Percentiles rank a stretch among this genome's conserved stretches.
phyloP scores from a whole-genome alignment of 2,888 invertebrate genomes.

The Drosophila fungiperda region DNA sequence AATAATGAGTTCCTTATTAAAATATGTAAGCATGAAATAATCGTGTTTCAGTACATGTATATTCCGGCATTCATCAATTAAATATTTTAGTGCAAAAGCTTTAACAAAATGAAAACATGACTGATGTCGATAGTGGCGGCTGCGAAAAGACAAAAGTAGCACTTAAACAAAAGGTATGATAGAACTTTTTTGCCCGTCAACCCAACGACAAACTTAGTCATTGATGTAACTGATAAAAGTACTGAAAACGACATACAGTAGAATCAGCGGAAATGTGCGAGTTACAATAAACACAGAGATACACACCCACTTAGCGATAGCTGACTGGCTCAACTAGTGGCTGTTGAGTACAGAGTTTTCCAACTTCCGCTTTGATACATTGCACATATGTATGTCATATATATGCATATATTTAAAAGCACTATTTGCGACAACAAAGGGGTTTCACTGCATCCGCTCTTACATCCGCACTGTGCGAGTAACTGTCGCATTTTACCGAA shows the following conservation, averaged over 20 bases:
- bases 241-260: constrained; percentile 33
- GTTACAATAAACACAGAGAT: constrained; percentile 52
- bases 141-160: constrained; percentile 31
- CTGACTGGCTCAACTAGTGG: constrained; percentile 51
- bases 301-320: constrained; percentile 15
- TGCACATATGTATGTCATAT: constrained; percentile 18
- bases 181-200: constrained; percentile 62
- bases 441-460: constrained; percentile 56
- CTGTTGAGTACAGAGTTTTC: constrained; percentile 59
- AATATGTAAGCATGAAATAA: background rate
- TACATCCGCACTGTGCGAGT: constrained; percentile 40
- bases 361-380: constrained; percentile 67
- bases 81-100: background rate
- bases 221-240: constrained; percentile 73
- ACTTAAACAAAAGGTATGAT: constrained; percentile 53
- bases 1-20: background rate
- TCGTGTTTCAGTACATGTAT: background rate
- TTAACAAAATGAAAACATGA: constrained; percentile 16
- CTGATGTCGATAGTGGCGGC: constrained; percentile 9
- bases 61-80: background rate
- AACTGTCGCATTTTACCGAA: constrained; percentile 55
- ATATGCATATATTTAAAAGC: constrained; percentile 14
- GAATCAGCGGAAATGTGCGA: constrained; percentile 68
- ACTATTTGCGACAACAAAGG: constrained; percentile 57
- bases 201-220: constrained; percentile 61